These are phyloP conservation scores for Myzus persicae DNA, from an alignment of 1,140 invertebrate species.

Conservation along the genomic window DNA sequence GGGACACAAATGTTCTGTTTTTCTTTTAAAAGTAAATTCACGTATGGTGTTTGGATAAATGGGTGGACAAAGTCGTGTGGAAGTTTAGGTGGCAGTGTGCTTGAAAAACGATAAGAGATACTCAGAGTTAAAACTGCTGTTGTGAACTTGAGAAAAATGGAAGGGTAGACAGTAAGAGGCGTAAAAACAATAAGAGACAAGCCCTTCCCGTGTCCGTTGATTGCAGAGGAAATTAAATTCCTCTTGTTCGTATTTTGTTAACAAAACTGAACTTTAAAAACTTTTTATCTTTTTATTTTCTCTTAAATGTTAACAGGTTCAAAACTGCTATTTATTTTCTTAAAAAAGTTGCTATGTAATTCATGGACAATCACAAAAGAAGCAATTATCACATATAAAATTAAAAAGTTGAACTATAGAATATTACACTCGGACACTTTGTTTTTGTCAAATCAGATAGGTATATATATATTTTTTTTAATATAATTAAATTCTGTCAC, in stretches of 20 bases:
- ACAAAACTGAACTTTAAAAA: conserved; percentile 41
- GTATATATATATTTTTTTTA: not conserved
- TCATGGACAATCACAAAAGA: not conserved
- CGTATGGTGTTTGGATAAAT: not conserved
- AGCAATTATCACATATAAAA: conserved; percentile 7
- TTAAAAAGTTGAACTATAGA: not conserved
- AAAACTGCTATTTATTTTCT: not conserved
- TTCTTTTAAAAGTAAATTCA: conserved; percentile 40
- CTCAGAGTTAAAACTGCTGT: conserved; percentile 7
- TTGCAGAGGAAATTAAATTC: conserved; percentile 52
- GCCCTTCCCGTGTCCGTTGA: conserved; percentile 2
- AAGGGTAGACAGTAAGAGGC: conserved; percentile 22
- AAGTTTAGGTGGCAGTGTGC: not conserved
- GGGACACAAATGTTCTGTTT: not conserved
- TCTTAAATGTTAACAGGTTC: conserved; percentile 23
- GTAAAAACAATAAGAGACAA: conserved; percentile 49
- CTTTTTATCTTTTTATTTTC: not conserved
- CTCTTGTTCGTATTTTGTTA: conserved; percentile 39
- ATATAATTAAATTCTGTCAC: not conserved
- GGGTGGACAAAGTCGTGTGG: not conserved
- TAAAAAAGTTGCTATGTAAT: not conserved
- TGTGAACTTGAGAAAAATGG: not conserved
- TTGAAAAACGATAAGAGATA: conserved; percentile 45
- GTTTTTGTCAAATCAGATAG: not conserved
- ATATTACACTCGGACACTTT: not conserved